These are phyloP conservation scores for Galeruca laticollis DNA, from an alignment of 2,888 invertebrate species.

Conservation along the genomic window DNA sequence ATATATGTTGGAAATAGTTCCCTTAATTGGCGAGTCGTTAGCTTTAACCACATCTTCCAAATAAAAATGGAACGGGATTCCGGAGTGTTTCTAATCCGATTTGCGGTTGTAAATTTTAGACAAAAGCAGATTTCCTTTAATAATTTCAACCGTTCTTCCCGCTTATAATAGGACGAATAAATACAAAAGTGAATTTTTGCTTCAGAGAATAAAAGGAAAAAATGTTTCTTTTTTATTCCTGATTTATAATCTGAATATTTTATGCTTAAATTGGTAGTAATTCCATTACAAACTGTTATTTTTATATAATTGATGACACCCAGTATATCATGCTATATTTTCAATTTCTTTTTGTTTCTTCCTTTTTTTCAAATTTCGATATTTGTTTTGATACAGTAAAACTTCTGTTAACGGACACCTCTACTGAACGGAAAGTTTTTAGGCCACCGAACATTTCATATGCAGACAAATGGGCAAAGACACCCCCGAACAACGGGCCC, in stretches of 20 bases:
- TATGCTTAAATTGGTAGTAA: not conserved
- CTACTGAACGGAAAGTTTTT: too few species aligned
- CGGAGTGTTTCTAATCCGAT: slow-evolving; percentile 20
- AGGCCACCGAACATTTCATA: too few species aligned
- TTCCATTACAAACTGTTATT: too few species aligned
- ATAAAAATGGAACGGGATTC: slow-evolving; percentile 14
- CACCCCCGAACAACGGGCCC: too few species aligned
- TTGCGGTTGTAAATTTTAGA: slow-evolving; percentile 19
- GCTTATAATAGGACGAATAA: slow-evolving; percentile 8
- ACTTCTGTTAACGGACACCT: too few species aligned
- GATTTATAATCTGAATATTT: not conserved
- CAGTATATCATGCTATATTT: too few species aligned
- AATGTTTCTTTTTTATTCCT: not conserved
- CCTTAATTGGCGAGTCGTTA: slow-evolving; percentile 9
- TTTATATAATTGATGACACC: too few species aligned
- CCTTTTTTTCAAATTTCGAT: too few species aligned
- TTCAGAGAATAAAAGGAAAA: slow-evolving; percentile 7
- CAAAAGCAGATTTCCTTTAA: slow-evolving; percentile 20
- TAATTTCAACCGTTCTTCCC: slow-evolving; percentile 7
- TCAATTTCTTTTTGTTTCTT: too few species aligned
- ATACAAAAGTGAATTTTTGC: slow-evolving; percentile 1
- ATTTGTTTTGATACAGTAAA: too few species aligned
- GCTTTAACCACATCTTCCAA: slow-evolving; percentile 11
- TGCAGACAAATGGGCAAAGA: too few species aligned
- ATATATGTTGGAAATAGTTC: not conserved